phyloP scores from a whole-genome alignment of 2,113 vertebrate genomes.

The Falco punctatus region DNA sequence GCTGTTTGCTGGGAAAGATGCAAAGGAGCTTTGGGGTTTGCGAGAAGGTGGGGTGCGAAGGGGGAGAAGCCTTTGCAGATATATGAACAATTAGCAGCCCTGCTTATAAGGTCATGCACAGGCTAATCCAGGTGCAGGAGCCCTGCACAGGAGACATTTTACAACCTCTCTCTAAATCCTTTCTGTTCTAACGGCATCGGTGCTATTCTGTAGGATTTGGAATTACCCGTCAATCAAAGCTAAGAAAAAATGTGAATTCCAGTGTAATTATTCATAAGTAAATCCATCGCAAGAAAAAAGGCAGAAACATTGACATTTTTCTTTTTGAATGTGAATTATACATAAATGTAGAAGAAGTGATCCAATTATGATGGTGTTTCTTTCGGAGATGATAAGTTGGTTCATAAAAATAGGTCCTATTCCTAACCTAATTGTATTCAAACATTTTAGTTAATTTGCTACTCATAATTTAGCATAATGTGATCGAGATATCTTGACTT shows the following conservation, averaged over 20 bases:
- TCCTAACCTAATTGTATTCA: slow-evolving; percentile 81
- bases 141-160: slow-evolving; percentile 32
- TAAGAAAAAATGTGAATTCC: slow-evolving; percentile 47
- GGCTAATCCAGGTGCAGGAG: slow-evolving; percentile 40
- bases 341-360: slow-evolving; percentile 59
- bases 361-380: slow-evolving; percentile 53
- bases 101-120: slow-evolving; percentile 46
- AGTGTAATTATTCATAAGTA: slow-evolving; percentile 65
- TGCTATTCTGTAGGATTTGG: slow-evolving; percentile 65
- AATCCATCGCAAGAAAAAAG: slow-evolving; percentile 56
- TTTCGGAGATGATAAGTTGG: slow-evolving; percentile 66
- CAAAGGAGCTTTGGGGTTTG: neutral
- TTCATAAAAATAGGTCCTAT: slow-evolving; percentile 75
- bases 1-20: neutral
- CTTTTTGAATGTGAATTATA: slow-evolving; percentile 63
- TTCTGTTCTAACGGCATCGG: slow-evolving; percentile 10
- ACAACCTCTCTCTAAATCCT: slow-evolving; percentile 50
- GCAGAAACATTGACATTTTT: slow-evolving; percentile 54
- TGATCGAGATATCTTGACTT: slow-evolving; percentile 74
- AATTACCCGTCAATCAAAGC: slow-evolving; percentile 56
- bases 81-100: slow-evolving; percentile 26
- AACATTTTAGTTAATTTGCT: slow-evolving; percentile 84
- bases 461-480: slow-evolving; percentile 83
- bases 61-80: neutral
- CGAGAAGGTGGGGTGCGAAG: neutral